Evolutionary conservation across 2,797 vertebrate genomes (phyloP).

Genomic region (Otus scops): DNA sequence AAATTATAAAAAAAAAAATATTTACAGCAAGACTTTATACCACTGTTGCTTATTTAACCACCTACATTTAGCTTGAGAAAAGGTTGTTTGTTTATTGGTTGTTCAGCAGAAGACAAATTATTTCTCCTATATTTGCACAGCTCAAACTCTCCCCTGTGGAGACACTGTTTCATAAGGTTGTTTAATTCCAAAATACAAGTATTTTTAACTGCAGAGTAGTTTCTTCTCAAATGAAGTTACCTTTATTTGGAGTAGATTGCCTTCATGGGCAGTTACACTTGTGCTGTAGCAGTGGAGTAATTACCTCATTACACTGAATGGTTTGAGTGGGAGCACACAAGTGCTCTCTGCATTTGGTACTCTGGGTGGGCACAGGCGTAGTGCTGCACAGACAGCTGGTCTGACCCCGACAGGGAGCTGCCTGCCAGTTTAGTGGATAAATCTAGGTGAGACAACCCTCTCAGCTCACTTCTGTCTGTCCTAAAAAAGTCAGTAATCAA

Average conservation of each 20-base stretch:
- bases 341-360: neutral
- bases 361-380: neutral
- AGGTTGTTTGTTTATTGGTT: neutral
- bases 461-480: neutral
- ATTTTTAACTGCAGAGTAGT: neutral
- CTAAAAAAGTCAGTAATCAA: neutral
- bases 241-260: neutral
- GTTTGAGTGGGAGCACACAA: neutral
- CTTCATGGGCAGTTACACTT: neutral
- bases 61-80: neutral
- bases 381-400: neutral
- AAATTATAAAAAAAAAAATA: neutral
- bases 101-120: neutral
- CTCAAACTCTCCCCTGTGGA: accelerated
- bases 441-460: neutral
- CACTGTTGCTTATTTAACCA: neutral
- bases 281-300: neutral
- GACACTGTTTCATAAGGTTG: neutral
- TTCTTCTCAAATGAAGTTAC: neutral
- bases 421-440: neutral
- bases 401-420: neutral
- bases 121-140: neutral
- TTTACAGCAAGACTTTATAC: neutral
- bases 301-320: neutral
- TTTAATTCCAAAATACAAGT: neutral